Evolutionary conservation across 2,113 vertebrate species (phyloP).

Genomic region (Leuciscus idus): DNA sequence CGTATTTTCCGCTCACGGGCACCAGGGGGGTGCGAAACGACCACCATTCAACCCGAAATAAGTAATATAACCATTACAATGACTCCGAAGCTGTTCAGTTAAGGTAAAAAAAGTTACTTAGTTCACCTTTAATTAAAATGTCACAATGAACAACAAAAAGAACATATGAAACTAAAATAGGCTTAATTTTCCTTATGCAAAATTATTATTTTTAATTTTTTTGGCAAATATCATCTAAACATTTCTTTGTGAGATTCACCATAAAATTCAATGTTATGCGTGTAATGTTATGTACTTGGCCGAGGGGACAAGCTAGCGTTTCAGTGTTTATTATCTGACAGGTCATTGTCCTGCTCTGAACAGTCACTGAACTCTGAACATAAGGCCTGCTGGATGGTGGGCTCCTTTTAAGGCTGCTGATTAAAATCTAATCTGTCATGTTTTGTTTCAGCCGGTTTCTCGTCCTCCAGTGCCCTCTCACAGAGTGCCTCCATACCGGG

Average conservation of each 20-base stretch:
- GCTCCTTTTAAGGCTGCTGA: background rate
- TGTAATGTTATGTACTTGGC: background rate
- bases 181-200: too few relatives aligned
- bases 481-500: conserved; percentile 91
- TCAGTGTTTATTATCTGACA: conserved; percentile 18
- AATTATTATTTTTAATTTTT: background rate
- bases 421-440: conserved; percentile 2
- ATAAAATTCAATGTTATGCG: background rate
- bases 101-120: too few relatives aligned
- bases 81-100: too few relatives aligned
- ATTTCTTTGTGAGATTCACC: background rate
- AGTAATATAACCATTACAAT: too few relatives aligned
- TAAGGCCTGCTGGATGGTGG: background rate
- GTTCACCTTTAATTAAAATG: too few relatives aligned
- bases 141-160: too few relatives aligned
- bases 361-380: conserved; percentile 43
- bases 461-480: conserved; percentile 90
- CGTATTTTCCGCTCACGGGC: too few relatives aligned
- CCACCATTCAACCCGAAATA: too few relatives aligned
- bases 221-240: background rate
- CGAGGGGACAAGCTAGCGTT: background rate
- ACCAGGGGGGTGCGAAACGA: too few relatives aligned
- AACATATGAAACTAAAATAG: too few relatives aligned
- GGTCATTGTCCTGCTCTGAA: conserved; percentile 39
- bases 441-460: conserved; percentile 74